phyloP scores from a whole-genome alignment of 2,113 vertebrate genomes.

The Trachemys scripta region DNA sequence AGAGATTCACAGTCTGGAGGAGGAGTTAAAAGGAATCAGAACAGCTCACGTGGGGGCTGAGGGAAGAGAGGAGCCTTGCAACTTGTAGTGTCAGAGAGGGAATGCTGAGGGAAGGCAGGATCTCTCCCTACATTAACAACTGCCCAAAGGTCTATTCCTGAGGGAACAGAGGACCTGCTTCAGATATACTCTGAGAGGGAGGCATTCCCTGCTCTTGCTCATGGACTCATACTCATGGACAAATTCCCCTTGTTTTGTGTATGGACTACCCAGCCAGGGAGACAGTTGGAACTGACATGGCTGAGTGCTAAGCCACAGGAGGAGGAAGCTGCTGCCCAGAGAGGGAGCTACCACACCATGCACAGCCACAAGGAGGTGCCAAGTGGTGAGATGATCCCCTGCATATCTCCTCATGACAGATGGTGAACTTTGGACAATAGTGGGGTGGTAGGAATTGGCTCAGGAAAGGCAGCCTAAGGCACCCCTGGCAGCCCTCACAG shows the following conservation, averaged over 20 bases:
- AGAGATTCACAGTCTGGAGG: too few species aligned
- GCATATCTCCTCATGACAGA: not conserved
- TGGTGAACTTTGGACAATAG: not conserved
- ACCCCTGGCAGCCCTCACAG: not conserved
- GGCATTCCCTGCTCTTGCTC: not conserved
- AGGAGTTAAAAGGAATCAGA: too few species aligned
- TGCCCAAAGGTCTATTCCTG: not conserved
- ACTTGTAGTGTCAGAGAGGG: not conserved
- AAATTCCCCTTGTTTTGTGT: not conserved
- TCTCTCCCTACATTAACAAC: not conserved
- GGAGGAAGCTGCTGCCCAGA: not conserved
- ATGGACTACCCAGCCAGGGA: not conserved
- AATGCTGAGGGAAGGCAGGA: not conserved
- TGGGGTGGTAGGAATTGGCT: not conserved
- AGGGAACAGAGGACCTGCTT: not conserved
- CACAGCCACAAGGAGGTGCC: not conserved
- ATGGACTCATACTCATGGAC: too few species aligned
- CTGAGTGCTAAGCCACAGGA: not conserved
- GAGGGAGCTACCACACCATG: not conserved
- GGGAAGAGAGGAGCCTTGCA: too few species aligned
- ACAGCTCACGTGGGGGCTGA: too few species aligned
- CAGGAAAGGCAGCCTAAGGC: not conserved
- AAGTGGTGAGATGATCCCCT: not conserved
- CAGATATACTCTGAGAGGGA: not conserved
- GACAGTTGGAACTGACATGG: not conserved